phyloP scores from a whole-genome alignment of 2,888 invertebrate species.

The Strigamia transsilvanica region DNA sequence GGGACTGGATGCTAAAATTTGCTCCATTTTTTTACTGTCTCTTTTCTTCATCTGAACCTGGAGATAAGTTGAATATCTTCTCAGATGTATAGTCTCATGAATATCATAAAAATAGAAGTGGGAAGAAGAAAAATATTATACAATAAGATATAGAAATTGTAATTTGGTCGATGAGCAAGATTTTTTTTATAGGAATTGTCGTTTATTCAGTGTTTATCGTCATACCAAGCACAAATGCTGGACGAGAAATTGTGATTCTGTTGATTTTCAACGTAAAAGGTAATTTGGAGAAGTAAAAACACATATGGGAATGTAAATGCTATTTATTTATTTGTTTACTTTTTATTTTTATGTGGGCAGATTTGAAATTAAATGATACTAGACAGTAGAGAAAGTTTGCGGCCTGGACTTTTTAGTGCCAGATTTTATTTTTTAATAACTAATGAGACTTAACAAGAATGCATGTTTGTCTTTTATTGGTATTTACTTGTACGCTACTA shows the following conservation, averaged over 20 bases:
- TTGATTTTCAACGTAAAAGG: no score
- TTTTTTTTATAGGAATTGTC: background rate
- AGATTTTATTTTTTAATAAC: no score
- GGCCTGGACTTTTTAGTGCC: no score
- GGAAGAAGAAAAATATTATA: conserved; percentile 9
- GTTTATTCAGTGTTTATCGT: no score
- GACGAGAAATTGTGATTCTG: no score
- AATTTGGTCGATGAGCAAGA: conserved; percentile 16
- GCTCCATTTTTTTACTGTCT: conserved; percentile 26
- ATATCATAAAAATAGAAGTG: conserved; percentile 41
- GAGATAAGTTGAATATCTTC: conserved; percentile 48
- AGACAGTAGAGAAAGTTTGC: no score
- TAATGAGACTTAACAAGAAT: background rate
- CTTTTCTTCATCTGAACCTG: conserved; percentile 27
- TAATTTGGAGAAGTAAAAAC: no score
- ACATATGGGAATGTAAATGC: no score
- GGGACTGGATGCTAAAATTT: conserved; percentile 47
- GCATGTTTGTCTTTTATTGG: conserved; percentile 5
- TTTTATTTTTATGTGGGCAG: no score
- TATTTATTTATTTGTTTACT: no score
- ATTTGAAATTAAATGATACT: no score
- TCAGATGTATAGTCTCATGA: conserved; percentile 42
- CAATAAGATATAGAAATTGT: conserved; percentile 39
- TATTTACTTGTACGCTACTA: background rate
- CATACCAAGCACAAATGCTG: no score